These are phyloP conservation scores for Stomorhina lunata DNA, from an alignment of 2,888 invertebrate genomes.

Conservation along the genomic window DNA sequence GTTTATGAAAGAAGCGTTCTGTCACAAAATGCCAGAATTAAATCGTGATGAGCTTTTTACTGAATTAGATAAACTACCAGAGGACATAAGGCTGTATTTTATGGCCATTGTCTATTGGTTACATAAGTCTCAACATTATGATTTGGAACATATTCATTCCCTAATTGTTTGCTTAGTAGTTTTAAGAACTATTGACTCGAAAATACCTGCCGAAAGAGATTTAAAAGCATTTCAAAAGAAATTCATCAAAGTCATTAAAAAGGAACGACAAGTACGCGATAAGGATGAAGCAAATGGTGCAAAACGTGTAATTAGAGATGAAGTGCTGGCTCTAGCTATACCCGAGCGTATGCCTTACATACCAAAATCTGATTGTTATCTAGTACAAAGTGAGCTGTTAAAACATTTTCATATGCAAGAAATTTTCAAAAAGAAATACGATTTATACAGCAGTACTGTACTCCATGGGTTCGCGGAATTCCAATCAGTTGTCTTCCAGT, in stretches of 20 bases:
- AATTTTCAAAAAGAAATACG: conserved; percentile 77
- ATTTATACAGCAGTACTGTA: conserved; percentile 74
- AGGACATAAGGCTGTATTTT: conserved; percentile 74
- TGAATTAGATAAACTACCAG: conserved; percentile 71
- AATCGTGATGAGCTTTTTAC: conserved; percentile 70
- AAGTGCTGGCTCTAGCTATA: conserved; percentile 69
- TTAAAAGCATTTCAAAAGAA: conserved; percentile 73
- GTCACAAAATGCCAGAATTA: conserved; percentile 64
- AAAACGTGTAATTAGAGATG: conserved; percentile 68
- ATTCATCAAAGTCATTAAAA: conserved; percentile 75
- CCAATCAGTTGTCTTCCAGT: conserved; percentile 77
- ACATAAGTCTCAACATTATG: conserved; percentile 73
- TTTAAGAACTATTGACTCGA: conserved; percentile 75
- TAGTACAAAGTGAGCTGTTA: conserved; percentile 75
- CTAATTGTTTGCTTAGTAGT: conserved; percentile 75
- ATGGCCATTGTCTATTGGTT: conserved; percentile 78
- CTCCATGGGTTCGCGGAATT: conserved; percentile 79
- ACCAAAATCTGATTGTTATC: conserved; percentile 75
- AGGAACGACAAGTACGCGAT: conserved; percentile 72
- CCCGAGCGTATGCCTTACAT: conserved; percentile 72
- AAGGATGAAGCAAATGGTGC: conserved; percentile 70
- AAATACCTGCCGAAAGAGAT: conserved; percentile 76
- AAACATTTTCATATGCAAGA: conserved; percentile 78
- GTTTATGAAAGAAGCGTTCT: conserved; percentile 72
- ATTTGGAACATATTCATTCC: conserved; percentile 75